phyloP scores from a whole-genome alignment of 2,797 vertebrate species.

The Euthynnus affinis region DNA sequence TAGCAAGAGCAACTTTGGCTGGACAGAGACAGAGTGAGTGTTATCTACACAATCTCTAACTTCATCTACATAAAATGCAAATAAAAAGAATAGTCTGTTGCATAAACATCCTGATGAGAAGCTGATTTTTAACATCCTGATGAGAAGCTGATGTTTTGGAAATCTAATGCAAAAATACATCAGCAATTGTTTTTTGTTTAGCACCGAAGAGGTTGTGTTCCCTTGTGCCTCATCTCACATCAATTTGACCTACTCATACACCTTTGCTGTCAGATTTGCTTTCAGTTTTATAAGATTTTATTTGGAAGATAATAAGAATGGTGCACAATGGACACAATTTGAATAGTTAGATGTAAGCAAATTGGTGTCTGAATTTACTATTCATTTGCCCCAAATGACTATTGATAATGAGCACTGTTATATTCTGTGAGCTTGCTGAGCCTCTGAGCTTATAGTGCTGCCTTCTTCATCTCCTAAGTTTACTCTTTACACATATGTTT shows the following conservation, averaged over 20 bases:
- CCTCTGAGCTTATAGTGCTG: background rate
- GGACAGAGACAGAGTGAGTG: no score
- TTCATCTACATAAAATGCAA: no score
- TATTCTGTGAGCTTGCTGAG: no score
- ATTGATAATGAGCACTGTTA: background rate
- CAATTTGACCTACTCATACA: background rate
- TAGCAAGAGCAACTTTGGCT: no score
- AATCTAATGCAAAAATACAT: background rate
- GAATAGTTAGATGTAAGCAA: background rate
- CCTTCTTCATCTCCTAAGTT: background rate
- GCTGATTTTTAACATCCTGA: background rate
- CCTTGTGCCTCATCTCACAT: no score
- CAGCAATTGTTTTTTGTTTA: background rate
- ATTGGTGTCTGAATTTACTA: background rate
- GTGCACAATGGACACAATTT: background rate
- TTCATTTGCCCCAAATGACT: background rate
- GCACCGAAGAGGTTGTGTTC: background rate
- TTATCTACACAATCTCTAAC: no score
- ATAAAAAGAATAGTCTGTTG: no score
- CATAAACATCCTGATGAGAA: no score
- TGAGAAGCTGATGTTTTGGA: background rate
- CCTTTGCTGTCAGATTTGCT: background rate
- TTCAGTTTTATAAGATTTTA: background rate
- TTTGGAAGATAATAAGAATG: background rate
- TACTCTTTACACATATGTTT: no score